phyloP scores from a whole-genome alignment of 2,888 invertebrate species.

The Rotaria socialis region DNA sequence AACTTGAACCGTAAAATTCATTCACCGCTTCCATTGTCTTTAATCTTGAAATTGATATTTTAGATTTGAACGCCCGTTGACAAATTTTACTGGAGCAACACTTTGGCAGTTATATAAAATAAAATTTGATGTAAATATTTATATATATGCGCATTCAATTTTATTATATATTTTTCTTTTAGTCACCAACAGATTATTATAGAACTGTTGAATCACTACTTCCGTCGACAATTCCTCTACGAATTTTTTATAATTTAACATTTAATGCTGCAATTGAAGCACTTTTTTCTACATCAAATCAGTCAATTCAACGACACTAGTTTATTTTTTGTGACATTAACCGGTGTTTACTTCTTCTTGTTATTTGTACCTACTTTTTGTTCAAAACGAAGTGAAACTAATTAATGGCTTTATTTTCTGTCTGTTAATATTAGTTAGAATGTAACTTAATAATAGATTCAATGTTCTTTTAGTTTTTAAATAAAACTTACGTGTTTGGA shows the following conservation, averaged over 20 bases:
- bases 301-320: background rate
- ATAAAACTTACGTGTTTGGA: too few relatives aligned
- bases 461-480: too few relatives aligned
- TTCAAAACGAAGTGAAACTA: background rate
- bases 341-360: too few relatives aligned
- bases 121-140: slow-evolving; percentile 12
- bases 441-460: too few relatives aligned
- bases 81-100: background rate
- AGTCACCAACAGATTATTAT: slow-evolving; percentile 2
- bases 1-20: background rate
- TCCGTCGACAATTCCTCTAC: background rate
- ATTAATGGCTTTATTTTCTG: background rate
- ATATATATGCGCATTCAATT: background rate
- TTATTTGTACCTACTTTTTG: too few relatives aligned
- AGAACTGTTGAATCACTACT: background rate
- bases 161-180: background rate
- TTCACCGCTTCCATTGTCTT: background rate
- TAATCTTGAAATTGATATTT: background rate
- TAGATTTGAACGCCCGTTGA: background rate
- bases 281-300: background rate
- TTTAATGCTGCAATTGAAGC: background rate
- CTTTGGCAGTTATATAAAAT: slow-evolving; percentile 25
- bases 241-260: background rate
- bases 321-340: too few relatives aligned
- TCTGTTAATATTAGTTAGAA: background rate